Evolutionary conservation across 2,113 vertebrate species (phyloP).

Genomic region (Oncorhynchus mykiss): DNA sequence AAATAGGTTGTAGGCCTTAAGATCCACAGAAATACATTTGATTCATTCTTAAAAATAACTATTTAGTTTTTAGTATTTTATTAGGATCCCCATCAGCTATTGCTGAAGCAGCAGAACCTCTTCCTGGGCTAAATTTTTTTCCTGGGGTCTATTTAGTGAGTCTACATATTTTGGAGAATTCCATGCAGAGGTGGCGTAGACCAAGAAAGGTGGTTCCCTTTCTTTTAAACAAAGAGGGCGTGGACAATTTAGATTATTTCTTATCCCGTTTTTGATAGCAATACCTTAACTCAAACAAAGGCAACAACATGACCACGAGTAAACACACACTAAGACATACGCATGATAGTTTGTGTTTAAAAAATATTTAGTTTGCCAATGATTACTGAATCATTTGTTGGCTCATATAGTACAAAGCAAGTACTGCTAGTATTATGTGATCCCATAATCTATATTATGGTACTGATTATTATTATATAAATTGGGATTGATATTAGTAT

Average conservation of each 20-base stretch:
- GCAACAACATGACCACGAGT: not conserved
- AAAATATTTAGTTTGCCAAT: not conserved
- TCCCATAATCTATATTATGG: not conserved
- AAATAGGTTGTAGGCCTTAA: too few relatives aligned
- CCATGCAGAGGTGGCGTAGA: not conserved
- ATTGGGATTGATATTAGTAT: too few relatives aligned
- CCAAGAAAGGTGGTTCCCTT: conserved; percentile 11
- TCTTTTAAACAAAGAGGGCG: conserved; percentile 20
- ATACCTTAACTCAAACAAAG: conserved; percentile 32
- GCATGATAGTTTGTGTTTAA: not conserved
- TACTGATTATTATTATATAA: too few relatives aligned
- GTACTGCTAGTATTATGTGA: not conserved
- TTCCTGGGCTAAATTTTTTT: too few relatives aligned
- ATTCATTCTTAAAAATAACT: conserved; percentile 4
- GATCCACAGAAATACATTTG: not conserved
- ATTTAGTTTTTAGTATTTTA: not conserved
- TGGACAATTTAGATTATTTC: conserved; percentile 34
- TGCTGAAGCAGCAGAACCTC: too few relatives aligned
- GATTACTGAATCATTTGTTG: not conserved
- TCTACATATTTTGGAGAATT: not conserved
- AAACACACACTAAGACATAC: not conserved
- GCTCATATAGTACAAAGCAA: not conserved
- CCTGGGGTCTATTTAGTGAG: not conserved
- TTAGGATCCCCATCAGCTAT: too few relatives aligned
- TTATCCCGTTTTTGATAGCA: conserved; percentile 7